phyloP scores from a whole-genome alignment of 2,797 vertebrate species.

The Rhodeus uyekii region DNA sequence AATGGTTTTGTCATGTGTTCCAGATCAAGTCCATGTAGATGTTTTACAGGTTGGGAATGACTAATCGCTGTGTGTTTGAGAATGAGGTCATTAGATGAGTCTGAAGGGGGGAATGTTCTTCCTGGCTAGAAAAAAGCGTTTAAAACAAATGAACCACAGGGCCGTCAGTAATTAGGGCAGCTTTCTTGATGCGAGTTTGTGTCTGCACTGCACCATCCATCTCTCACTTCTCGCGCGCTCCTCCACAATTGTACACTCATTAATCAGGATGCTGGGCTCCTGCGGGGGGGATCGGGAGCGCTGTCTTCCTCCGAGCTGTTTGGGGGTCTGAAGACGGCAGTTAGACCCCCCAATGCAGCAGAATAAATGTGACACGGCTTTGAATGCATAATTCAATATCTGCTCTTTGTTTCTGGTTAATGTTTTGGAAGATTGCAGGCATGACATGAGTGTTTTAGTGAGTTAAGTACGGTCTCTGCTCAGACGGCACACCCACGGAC shows the following conservation, averaged over 20 bases:
- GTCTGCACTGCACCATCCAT: constrained; percentile 2
- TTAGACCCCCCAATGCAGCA: constrained; percentile 8
- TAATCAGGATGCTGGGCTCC: constrained; percentile 43
- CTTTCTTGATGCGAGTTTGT: constrained; percentile 23
- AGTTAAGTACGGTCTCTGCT: not conserved
- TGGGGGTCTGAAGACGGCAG: constrained; percentile 11
- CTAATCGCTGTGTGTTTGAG: not conserved
- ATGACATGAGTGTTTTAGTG: constrained; percentile 72
- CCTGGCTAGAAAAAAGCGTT: constrained; percentile 12
- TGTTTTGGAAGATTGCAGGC: constrained; percentile 89
- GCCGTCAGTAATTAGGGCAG: constrained; percentile 24
- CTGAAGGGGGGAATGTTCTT: not conserved
- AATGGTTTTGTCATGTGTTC: not conserved
- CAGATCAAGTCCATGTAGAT: not conserved
- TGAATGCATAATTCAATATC: constrained; percentile 88
- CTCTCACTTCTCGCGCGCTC: constrained; percentile 14
- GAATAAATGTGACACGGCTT: constrained; percentile 76
- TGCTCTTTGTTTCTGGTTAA: constrained; percentile 92
- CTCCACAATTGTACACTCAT: constrained; percentile 30
- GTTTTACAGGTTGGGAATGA: constrained; percentile 17
- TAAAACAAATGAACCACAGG: constrained; percentile 22
- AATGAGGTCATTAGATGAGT: constrained; percentile 25
- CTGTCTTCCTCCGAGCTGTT: constrained; percentile 12
- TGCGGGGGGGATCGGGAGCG: constrained; percentile 5
- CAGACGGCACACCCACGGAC: constrained; percentile 5